Conservation (phyloP, 2,797 vertebrate species). For the Lepus oiostolus region DNA sequence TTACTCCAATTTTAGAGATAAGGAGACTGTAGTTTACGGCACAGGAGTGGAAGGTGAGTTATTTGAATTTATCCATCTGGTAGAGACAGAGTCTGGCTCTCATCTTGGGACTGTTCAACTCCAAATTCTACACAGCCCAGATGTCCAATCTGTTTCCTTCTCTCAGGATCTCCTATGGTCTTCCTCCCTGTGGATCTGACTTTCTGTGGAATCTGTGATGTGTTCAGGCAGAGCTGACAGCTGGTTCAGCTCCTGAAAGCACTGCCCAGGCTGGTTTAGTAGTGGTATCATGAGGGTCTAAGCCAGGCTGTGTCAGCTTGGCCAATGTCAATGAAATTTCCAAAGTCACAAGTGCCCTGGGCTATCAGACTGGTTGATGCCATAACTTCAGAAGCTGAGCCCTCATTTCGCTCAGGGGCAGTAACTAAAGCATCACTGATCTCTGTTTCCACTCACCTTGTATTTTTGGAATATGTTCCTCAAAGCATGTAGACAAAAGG, state of each 20-base stretch:
- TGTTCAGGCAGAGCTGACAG: not conserved
- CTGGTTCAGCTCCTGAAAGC: not conserved
- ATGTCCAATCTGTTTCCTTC: not conserved
- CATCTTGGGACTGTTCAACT: not conserved
- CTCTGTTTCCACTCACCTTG: not conserved
- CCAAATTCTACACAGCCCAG: not conserved
- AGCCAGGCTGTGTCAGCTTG: not conserved
- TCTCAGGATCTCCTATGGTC: not conserved
- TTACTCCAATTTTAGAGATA: not conserved
- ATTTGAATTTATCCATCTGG: too few species aligned
- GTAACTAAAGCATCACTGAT: fast-evolving
- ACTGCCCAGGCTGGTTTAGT: not conserved
- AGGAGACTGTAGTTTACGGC: not conserved
- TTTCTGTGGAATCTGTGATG: not conserved
- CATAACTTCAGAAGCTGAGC: not conserved
- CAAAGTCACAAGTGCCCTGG: not conserved
- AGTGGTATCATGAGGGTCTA: fast-evolving
- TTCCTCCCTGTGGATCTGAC: not conserved
- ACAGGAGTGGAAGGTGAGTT: not conserved
- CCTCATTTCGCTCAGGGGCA: too few species aligned
- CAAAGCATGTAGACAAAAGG: not conserved
- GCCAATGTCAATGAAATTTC: not conserved
- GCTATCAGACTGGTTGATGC: not conserved
- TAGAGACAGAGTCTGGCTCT: not conserved
- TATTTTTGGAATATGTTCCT: not conserved